Evolutionary conservation across 2,888 invertebrate species (phyloP).

Genomic region (Piscicola geometra): DNA sequence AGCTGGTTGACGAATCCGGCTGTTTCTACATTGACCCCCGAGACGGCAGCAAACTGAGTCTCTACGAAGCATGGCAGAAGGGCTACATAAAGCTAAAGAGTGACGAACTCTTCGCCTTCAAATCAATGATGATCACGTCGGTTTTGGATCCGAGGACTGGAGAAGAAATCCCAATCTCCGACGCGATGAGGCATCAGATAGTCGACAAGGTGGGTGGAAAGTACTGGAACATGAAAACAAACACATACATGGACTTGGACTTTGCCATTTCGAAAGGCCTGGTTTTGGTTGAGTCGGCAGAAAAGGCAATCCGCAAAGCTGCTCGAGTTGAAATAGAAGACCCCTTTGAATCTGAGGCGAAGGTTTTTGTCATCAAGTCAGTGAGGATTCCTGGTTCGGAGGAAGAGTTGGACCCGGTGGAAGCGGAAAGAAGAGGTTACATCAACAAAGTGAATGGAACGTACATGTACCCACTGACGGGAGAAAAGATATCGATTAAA

Average conservation of each 20-base stretch:
- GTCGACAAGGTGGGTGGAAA: conserved; percentile 68
- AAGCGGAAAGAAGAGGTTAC: conserved; percentile 44
- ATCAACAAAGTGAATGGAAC: conserved; percentile 44
- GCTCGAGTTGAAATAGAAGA: conserved; percentile 41
- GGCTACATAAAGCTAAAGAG: conserved; percentile 22
- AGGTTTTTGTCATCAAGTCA: conserved; percentile 42
- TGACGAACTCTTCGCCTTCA: not conserved
- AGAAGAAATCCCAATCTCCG: conserved; percentile 64
- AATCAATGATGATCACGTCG: conserved; percentile 48
- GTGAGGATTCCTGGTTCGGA: conserved; percentile 42
- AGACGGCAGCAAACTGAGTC: conserved; percentile 63
- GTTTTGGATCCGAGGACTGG: conserved; percentile 75
- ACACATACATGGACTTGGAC: conserved; percentile 72
- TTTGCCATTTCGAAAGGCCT: conserved; percentile 77
- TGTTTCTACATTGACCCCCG: conserved; percentile 60
- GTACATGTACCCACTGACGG: conserved; percentile 66
- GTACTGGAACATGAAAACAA: conserved; percentile 68
- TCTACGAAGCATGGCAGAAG: conserved; percentile 25
- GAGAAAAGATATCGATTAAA: conserved; percentile 67
- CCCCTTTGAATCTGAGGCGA: conserved; percentile 34
- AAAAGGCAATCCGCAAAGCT: conserved; percentile 36
- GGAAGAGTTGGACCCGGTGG: conserved; percentile 40
- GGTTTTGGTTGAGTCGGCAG: conserved; percentile 58
- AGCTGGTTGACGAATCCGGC: conserved; percentile 63
- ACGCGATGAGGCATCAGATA: conserved; percentile 85